Evolutionary conservation across 2,888 invertebrate species (phyloP), one percentile per base, ranked within the genome.

Genomic region (Anagyrus pseudococci): DNA sequence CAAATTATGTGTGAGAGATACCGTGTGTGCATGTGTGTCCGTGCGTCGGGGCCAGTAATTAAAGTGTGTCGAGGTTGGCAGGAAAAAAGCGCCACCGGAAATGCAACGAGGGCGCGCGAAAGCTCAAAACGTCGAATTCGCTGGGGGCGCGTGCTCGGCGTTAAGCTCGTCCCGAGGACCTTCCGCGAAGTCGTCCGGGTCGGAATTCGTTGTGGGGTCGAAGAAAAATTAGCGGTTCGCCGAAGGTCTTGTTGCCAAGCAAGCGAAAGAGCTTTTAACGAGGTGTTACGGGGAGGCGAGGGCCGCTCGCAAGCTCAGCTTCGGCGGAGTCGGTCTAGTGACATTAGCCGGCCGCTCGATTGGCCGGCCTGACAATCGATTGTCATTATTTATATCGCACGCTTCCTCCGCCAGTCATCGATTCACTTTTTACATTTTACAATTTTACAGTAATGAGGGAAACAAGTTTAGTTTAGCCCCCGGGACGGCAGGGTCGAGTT

Each of bases 331-430:
- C 19, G 19, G 37, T 40, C 74, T 75, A 73, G 76, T 72, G 70
- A 74, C 68, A 72, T 77, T 76, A 72, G 57, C 20, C 53, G 26
- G 57, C 25, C 67, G 33, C 23, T 26, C n/a, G n/a, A 22, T 67
- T 70, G 75, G 71, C 70, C 67, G 70, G 62, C 73, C 76, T 76
- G 78, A 68, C 73, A 78, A 81, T 81, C 80, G 80, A 80, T 81
- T 80, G 79, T 81, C 80, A 80, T 80, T 79, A 80, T 80, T 79
- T 79, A 79, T 78, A 78, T 78, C 78, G 78, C 78, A 78, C 80
- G 78, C 79, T 78, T 78, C 80, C 78, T 78, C 79, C 79, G 77
- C 77, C 80, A 78, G 79, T 80, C 80, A 81, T 81, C 80, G 80
- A 81, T 80, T 80, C 79, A 76, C 29, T 49, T 29, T 29, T 20